Evolutionary conservation across 2,888 invertebrate species (phyloP), one percentile per base, ranked within the genome.

Genomic region (Polydrusus pterygomalis): DNA sequence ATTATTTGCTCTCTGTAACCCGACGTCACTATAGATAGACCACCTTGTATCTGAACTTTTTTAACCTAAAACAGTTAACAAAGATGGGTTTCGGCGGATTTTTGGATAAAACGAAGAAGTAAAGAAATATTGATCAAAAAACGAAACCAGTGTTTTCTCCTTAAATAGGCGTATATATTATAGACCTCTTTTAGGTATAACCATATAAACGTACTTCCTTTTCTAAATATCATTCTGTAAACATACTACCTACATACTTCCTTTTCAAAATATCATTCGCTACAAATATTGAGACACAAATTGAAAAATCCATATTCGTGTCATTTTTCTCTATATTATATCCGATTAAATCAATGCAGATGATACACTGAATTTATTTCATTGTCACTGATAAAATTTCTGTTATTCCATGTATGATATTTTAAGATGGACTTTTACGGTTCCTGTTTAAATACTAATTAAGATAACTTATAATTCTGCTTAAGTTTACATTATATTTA

Each of bases 401-500:
- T 51, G 17, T 54, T 13, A 25, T 30, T 56, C 30, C 3, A 56
- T 9, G 54, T 49, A 49, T 7, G 17, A 54, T 54, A 54, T 25
- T 25, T 47, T 20, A 51, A 51, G 10, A 51, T 20, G 51, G 20
- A 56, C 56, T 40, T 62, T 43, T 62, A 20, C 20, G 62, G 13
- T 6, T 51, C 34, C 18, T 51, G 49, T 65, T 51, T 65, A 49
- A 49, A 65, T 38, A 51, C 34, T 38, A 34, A 54, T 67, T 67
- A 18, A 54, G 67, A 67, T 67, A 67, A 67, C n/a, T 34, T 10
- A 6, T 20, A 67, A 67, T 67, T 54, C 38, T 40, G 15, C 51
- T 18, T 38, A 51, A 65, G 49, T 65, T 38, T 17, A 34, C 49
- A 65, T 49, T 30, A 30, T 51, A 34, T 49, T 65, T 9, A 49